Evolutionary conservation across 2,113 vertebrate species (phyloP), one percentile per base, ranked within the genome.

Genomic region (Anas platyrhynchos): DNA sequence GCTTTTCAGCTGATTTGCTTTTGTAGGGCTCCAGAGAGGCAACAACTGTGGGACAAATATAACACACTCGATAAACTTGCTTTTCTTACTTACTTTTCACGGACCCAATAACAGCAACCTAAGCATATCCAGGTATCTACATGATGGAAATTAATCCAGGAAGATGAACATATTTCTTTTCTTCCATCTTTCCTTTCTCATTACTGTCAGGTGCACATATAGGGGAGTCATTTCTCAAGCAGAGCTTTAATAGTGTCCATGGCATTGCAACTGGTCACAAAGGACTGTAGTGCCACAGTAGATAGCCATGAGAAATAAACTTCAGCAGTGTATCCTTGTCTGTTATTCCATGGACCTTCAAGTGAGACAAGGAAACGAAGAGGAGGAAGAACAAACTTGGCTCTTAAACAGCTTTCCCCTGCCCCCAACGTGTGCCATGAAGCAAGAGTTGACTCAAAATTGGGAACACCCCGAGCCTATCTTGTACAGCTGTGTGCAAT

Each of bases 111-210:
- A 77, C 74, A 88, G 29, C 41, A 36, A 27, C 4, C 16, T 50
- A 21, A 87, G 69, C 61, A 17, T 31, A 94, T 15, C 75, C 83
- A 63, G 56, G 61, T 32, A 72, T 29, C 38, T 38, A 32, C 43
- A 43, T 32, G 32, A 44, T 36, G 65, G 59, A 94, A 94, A 93
- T 72, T 56, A 89, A 96, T 82, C 32, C 62, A 54, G 32, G 58
- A 48, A 92, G 71, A 92, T 4, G 3, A 93, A 61, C 3, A 0
- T 23, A 46, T 72, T 94, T 73, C 66, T 83, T 66, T 56, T 79
- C 78, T 93, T 93, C 58, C 58, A 34, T n/a, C 86, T 46, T 81
- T 92, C 91, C 62, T 75, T 63, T 26, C 13, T 79, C 41, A 8
- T 68, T 69, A 72, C 4, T 73, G 83, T 44, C 88, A 89, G 91